Conservation (phyloP, 53 echinoderm and acorn worm genomes). For the Echinometra lucunter region DNA sequence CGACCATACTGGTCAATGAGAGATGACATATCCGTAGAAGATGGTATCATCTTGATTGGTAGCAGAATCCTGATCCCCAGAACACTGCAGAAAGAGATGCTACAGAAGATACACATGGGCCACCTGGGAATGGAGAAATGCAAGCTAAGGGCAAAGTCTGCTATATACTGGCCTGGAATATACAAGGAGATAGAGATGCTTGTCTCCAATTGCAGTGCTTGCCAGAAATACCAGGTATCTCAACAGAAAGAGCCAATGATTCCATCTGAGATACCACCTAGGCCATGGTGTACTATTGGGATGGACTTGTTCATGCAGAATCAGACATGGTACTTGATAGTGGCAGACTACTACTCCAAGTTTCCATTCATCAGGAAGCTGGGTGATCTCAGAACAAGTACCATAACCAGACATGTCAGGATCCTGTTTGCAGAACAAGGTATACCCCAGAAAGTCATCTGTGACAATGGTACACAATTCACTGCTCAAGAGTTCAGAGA, state of each 20-base stretch:
- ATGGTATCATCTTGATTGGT: conserved; percentile 72
- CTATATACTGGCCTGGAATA: conserved; percentile 72
- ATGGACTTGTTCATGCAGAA: conserved; percentile 78
- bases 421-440: no score
- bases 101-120: not conserved
- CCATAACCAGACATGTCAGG: no score
- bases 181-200: conserved; percentile 67
- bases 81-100: not conserved
- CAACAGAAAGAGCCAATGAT: conserved; percentile 68
- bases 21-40: conserved; percentile 70
- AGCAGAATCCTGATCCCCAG: conserved; percentile 69
- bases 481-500: no score
- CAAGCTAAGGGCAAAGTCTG: conserved; percentile 63
- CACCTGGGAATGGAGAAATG: conserved; percentile 59
- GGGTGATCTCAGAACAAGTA: no score
- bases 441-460: no score
- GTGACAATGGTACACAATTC: no score
- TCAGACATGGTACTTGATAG: conserved; percentile 6
- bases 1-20: conserved; percentile 71
- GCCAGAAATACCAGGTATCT: conserved; percentile 18
- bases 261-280: conserved; percentile 67
- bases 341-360: no score
- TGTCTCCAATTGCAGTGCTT: conserved; percentile 34
- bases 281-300: conserved; percentile 71
- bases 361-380: conserved; percentile 63